Base-by-base conservation (phyloP, 2,797 vertebrate species). In the Pseudotriccus pelzelni region DNA sequence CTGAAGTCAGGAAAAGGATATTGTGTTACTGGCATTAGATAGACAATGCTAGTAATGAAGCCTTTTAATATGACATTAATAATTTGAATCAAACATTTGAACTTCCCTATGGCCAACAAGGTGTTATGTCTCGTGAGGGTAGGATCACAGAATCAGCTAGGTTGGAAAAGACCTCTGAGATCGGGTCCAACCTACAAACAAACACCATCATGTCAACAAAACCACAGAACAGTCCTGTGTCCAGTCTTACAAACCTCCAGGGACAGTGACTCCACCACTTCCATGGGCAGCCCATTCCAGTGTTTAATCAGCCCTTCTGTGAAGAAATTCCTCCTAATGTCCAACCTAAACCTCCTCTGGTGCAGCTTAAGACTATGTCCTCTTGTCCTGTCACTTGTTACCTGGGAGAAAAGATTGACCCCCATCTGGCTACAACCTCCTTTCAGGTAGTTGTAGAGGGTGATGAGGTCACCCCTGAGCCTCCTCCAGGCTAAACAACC, bases 381-480 rank as follows among this genome's bases (percentile, higher is more conserved):
- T 70, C n/a, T 44, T 9, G 6, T 44, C 16, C 37, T 34, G 24
- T 25, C 17, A 14, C 14, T 14, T 7, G 6, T 6, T 56, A 37
- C 37, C 12, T 37, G 9, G 37, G 8, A 37, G 37, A 37, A 37
- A 12, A 37, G 37, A 41, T 41, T 37, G 10, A 46, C 12, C 14
- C 37, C 30, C 24, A 34, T 3, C 2, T 23, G 44, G 64, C 5
- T 41, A 34, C 17, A 10, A 32, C 12, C 23, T 70, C 28, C 14
- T 64, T 34, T 44, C 24, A 39, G 14, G 12, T 4, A 20, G 20
- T 8, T 52, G 12, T 16, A 25, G 11, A 50, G 28, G 70, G 8
- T 0, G 0, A 8, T 22, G 15, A 15, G 10, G 7, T 44, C 14
- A 30, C 5, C 28, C 5, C 4, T 4, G 14, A 77, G 37, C 9